These are phyloP conservation scores for Drosophila ezoana DNA, from an alignment of 2,888 invertebrate genomes.

Conservation along the genomic window DNA sequence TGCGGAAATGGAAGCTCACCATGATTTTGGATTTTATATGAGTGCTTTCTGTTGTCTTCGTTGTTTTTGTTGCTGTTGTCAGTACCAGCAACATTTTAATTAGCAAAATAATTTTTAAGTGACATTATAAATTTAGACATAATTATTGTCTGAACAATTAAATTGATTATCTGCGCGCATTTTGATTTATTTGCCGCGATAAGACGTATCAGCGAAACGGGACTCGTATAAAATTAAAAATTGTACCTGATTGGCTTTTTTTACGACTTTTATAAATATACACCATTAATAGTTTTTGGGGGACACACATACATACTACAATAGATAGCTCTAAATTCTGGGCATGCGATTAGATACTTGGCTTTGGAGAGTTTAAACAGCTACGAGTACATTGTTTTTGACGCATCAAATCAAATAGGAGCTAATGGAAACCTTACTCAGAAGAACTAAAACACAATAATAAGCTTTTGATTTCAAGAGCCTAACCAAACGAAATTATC, in stretches of 20 bases:
- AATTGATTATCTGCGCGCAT: conserved; percentile 68
- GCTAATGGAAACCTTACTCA: background rate
- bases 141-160: conserved; percentile 78
- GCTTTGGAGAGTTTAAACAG: conserved; percentile 11
- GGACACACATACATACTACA: conserved; percentile 30
- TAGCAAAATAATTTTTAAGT: conserved; percentile 76
- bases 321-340: conserved; percentile 55
- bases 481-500: background rate
- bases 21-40: conserved; percentile 61
- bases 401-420: background rate
- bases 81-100: conserved; percentile 70
- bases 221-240: conserved; percentile 47
- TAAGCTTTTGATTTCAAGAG: conserved; percentile 11
- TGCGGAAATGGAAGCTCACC: conserved; percentile 67
- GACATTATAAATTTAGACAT: conserved; percentile 79
- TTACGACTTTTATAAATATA: conserved; percentile 46
- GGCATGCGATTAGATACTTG: conserved; percentile 55
- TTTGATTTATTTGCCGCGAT: conserved; percentile 70
- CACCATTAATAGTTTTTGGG: conserved; percentile 48
- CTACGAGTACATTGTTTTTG: conserved; percentile 16
- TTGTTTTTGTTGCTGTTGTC: conserved; percentile 18
- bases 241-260: conserved; percentile 35
- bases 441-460: conserved; percentile 3
- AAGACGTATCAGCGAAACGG: conserved; percentile 42
- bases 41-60: conserved; percentile 17